Evolutionary conservation across 2,888 invertebrate genomes (phyloP).

Genomic region (Sylvicola cinctus): DNA sequence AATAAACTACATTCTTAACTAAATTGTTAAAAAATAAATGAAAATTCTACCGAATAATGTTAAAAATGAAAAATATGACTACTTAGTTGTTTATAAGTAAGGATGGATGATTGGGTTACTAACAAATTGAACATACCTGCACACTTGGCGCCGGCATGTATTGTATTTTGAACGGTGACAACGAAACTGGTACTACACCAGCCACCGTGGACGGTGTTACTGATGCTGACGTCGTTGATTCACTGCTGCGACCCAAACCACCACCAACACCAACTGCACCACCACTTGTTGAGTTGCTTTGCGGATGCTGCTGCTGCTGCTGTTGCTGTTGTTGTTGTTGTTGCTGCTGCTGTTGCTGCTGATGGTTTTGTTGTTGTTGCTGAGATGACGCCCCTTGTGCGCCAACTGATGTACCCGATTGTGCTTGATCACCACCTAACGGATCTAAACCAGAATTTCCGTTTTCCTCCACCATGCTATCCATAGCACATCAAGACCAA

Average conservation of each 20-base stretch:
- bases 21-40: no score
- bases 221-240: slow-evolving; percentile 19
- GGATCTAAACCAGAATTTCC: slow-evolving; percentile 29
- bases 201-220: slow-evolving; percentile 14
- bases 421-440: slow-evolving; percentile 24
- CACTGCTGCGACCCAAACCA: slow-evolving; percentile 23
- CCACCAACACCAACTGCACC: not conserved
- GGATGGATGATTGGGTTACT: no score
- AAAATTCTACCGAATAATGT: no score
- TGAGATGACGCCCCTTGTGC: no score
- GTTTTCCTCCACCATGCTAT: slow-evolving; percentile 86
- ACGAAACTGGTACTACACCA: no score
- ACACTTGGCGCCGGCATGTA: slow-evolving; percentile 49
- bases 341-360: slow-evolving; percentile 14
- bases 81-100: no score
- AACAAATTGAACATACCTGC: slow-evolving; percentile 39
- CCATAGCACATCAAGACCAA: no score
- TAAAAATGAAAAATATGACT: no score
- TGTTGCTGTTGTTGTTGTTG: no score
- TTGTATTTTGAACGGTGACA: slow-evolving; percentile 64
- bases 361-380: slow-evolving; percentile 23
- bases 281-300: not conserved
- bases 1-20: no score
- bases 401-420: no score
- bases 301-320: slow-evolving; percentile 15